These are phyloP conservation scores for Lutjanus erythropterus DNA, from an alignment of 2,113 vertebrate genomes.

Conservation along the genomic window DNA sequence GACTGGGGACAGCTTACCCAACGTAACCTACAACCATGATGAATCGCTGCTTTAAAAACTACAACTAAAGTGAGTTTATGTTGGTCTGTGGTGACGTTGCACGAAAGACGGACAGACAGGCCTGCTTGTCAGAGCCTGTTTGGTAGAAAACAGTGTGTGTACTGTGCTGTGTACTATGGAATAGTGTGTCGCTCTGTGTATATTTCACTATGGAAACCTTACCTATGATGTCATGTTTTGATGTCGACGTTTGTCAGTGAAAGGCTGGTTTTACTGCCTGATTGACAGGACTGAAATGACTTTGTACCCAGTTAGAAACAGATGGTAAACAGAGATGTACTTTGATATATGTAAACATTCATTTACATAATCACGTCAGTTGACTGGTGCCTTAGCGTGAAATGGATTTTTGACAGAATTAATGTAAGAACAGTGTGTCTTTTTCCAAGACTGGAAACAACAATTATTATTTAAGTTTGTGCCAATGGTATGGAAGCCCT, in stretches of 20 bases:
- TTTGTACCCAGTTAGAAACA: constrained; percentile 10
- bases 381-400: not conserved
- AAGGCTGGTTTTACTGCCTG: constrained; percentile 15
- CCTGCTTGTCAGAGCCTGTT: constrained; percentile 37
- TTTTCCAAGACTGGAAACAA: not conserved
- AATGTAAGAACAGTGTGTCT: not conserved
- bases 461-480: too few relatives aligned
- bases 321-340: constrained; percentile 32
- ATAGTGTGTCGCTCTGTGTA: constrained; percentile 43
- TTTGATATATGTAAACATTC: too few relatives aligned
- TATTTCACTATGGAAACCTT: constrained; percentile 54
- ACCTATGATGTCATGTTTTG: constrained; percentile 57
- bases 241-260: not conserved
- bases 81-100: constrained; percentile 36
- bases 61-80: constrained; percentile 51
- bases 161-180: constrained; percentile 48
- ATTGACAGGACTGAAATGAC: constrained; percentile 19
- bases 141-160: constrained; percentile 42
- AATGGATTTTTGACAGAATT: not conserved
- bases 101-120: constrained; percentile 31
- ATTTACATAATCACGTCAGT: not conserved
- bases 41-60: constrained; percentile 62
- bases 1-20: constrained; percentile 31
- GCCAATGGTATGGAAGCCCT: too few relatives aligned
- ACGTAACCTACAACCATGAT: constrained; percentile 19